Evolutionary conservation across 2,113 vertebrate genomes (phyloP).

Genomic region (Melanostigma gelatinosum): DNA sequence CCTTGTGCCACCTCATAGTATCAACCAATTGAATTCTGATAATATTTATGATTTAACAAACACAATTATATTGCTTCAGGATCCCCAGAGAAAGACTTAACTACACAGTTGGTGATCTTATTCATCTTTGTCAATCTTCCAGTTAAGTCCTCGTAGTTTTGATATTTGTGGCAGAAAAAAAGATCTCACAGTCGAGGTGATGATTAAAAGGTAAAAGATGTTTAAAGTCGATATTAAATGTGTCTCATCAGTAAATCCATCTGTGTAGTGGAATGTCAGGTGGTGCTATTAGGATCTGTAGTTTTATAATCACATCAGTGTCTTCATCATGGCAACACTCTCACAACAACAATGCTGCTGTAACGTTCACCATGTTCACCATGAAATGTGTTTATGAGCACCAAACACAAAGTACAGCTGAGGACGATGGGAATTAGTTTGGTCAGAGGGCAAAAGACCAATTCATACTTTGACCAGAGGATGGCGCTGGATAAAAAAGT

Average conservation of each 20-base stretch:
- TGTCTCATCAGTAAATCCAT: neutral
- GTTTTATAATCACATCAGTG: neutral
- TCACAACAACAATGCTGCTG: neutral
- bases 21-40: conserved; percentile 4
- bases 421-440: neutral
- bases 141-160: neutral
- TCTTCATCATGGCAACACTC: neutral
- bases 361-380: neutral
- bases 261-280: neutral
- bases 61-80: too few relatives aligned
- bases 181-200: neutral
- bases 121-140: too few relatives aligned
- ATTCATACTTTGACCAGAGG: neutral
- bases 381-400: neutral
- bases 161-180: neutral
- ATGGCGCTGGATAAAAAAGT: neutral
- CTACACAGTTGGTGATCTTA: neutral
- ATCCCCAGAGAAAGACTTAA: neutral
- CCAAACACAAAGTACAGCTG: neutral
- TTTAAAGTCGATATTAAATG: neutral
- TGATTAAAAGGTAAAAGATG: neutral
- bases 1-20: neutral
- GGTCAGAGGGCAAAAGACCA: neutral
- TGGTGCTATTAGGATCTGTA: neutral
- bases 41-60: neutral